Evolutionary conservation across 2,797 vertebrate genomes (phyloP), one percentile per base, ranked within the genome.

Genomic region (Apogon talboti): DNA sequence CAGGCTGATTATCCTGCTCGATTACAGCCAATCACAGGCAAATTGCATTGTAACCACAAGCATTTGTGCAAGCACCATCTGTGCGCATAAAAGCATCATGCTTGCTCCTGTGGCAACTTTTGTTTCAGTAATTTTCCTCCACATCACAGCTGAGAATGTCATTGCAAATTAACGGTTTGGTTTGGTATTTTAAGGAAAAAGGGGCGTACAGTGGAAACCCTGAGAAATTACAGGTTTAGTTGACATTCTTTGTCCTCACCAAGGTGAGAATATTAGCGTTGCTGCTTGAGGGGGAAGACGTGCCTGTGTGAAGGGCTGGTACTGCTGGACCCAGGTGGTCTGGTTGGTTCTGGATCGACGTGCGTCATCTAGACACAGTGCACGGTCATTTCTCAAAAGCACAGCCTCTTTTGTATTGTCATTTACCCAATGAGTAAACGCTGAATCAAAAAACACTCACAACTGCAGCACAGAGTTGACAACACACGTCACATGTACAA

Each of bases 21-120:
- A 89, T 88, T 88, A 83, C 71, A 88, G 83, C 80, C 82, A 91
- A 89, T 91, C 86, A 89, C 57, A 50, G 45, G 66, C 62, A 78
- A 66, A 82, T 71, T 80, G 76, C 86, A 77, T 83, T 74, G 83
- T 83, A 60, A 73, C 24, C 0, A 45, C n/a, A 66, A 65, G 51
- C 58, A 57, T 65, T 73, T 66, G 58, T 75, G 66, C 42, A 59
- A 63, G 71, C 85, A 43, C 79, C 85, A 90, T 84, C 84, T 87
- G 85, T 16, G 41, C n/a, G 9, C 44, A 83, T 69, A 70, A 82
- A 83, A 76, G 70, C 74, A 11, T 19, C 65, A 41, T 68, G 40
- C 53, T 65, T 47, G 41, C 44, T 37, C 11, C 61, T 44, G 62
- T 30, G 16, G 28, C 54, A 45, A 45, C 41, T 75, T 54, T 48